Evolutionary conservation across 2,113 vertebrate species (phyloP), one percentile per base, ranked within the genome.

Genomic region (Elachura formosa): DNA sequence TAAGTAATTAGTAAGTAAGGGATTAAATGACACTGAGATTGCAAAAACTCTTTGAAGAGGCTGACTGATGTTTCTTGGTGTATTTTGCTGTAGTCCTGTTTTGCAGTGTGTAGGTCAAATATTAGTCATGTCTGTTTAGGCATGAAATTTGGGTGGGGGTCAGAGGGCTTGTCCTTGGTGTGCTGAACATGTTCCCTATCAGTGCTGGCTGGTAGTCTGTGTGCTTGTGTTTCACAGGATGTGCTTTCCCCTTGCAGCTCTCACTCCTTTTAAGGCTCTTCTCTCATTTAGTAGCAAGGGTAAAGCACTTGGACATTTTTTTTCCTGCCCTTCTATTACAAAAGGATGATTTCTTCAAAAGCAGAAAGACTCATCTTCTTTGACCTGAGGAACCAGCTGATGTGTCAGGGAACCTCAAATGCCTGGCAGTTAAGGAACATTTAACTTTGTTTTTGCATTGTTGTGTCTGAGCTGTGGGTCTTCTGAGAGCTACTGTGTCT

Each of bases 1-100:
- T 51, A 63, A 82, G 28, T 78, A 78, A 90, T 94, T 71, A 71
- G 80, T 71, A 84, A 94, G 91, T 64, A 95, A 93, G 48, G 77
- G 75, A 96, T 94, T 85, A 84, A 92, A 74, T 67, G 89, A 58
- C 59, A 46, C 3, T 41, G 46, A 79, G 41, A 73, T 83, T 73
- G 90, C 45, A 52, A 28, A 64, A 81, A 12, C 18, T 29, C 36
- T 75, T 89, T 79, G 23, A 45, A 66, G 82, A 94, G 67, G 11
- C 38, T 69, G 49, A 62, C 28, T 34, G 20, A 29, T 16, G 6
- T 62, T 91, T 74, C 55, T 38, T 23, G 15, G 28, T 34, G 33
- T 22, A 5, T 76, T 83, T 79, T 17, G 13, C 45, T 54, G 0
- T 5, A 41, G 18, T 54, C 29, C 71, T 45, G 33, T 22, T 69